Evolutionary conservation across 2,888 invertebrate genomes (phyloP), one percentile per base, ranked within the genome.

Genomic region (Pseudococcus viburni): DNA sequence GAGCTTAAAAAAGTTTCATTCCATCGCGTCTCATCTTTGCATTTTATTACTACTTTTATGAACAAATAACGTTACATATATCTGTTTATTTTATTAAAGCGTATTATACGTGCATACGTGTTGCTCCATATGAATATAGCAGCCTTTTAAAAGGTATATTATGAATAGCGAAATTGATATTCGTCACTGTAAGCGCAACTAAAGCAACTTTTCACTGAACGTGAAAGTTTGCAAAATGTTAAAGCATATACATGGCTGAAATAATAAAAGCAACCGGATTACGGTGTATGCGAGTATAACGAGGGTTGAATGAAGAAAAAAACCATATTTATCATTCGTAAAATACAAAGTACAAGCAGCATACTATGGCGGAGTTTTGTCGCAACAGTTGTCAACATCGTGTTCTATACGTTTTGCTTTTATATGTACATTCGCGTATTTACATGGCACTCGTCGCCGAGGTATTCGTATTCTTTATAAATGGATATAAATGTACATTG

Each of bases 11-110:
- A 73, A 73, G 68, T 73, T 73, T 73, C 68, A 73, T 22, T 73
- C 33, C 68, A 73, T 33, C n/a, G 59, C 19, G 59, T 59, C 68
- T 73, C 68, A 73, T 73, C 68, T 73, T 73, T 33, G 68, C 68
- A 73, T 73, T 73, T 73, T 73, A 73, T 73, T 73, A 73, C 68
- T 73, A 26, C 68, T 73, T 73, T 73, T 73, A 73, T 73, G 68
- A 73, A 73, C 68, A 73, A 73, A 73, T 73, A 73, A 59, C 19
- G 9, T 59, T 59, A 73, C 68, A 73, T 73, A 73, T 73, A 73
- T 73, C 26, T 73, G 68, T 73, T 73, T 73, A 73, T 73, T 73
- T 73, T 73, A 33, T 33, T 33, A 33, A 33, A 33, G 26, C 26
- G 26, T 33, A 33, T 33, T 33, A 33, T 33, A 33, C 26, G 26